Evolutionary conservation across 1,140 invertebrate species (phyloP).

Genomic region (Drosophila equinoxialis): DNA sequence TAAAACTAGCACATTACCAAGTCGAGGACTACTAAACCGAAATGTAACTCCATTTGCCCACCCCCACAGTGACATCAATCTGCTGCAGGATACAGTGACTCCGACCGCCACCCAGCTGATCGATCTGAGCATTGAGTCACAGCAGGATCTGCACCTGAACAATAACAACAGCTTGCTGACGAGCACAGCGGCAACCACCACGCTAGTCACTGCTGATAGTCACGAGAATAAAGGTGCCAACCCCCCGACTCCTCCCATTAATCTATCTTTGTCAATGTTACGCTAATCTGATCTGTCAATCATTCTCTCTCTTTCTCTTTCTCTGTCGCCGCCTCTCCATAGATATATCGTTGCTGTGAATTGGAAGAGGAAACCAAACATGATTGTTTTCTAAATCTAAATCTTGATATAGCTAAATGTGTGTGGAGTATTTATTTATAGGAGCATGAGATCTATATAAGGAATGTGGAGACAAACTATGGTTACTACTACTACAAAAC

Average conservation of each 20-base stretch:
- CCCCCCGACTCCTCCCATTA: not conserved
- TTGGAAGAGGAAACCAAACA: slow-evolving; percentile 68
- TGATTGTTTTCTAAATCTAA: slow-evolving; percentile 70
- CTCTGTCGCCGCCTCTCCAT: not conserved
- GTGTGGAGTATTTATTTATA: slow-evolving; percentile 81
- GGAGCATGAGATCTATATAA: slow-evolving; percentile 54
- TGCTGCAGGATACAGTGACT: slow-evolving; percentile 72
- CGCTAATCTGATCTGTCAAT: slow-evolving; percentile 13
- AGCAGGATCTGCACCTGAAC: slow-evolving; percentile 81
- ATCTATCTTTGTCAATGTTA: not conserved
- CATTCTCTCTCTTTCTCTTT: not conserved
- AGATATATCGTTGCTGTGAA: slow-evolving; percentile 83
- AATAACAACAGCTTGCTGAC: slow-evolving; percentile 82
- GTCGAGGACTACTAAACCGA: no score
- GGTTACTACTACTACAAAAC: slow-evolving; percentile 74
- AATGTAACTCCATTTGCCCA: not conserved
- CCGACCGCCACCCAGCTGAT: slow-evolving; percentile 75
- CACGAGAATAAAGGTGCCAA: slow-evolving; percentile 82
- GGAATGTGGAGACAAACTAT: slow-evolving; percentile 75
- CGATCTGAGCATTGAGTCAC: slow-evolving; percentile 81
- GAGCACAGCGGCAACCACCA: slow-evolving; percentile 76
- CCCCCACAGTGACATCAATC: slow-evolving; percentile 72
- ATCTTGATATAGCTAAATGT: slow-evolving; percentile 80
- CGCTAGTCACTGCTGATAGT: slow-evolving; percentile 83
- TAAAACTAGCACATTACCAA: not conserved